Evolutionary conservation across 1,140 invertebrate species (phyloP).

Genomic region (Muscidifurax raptorellus): DNA sequence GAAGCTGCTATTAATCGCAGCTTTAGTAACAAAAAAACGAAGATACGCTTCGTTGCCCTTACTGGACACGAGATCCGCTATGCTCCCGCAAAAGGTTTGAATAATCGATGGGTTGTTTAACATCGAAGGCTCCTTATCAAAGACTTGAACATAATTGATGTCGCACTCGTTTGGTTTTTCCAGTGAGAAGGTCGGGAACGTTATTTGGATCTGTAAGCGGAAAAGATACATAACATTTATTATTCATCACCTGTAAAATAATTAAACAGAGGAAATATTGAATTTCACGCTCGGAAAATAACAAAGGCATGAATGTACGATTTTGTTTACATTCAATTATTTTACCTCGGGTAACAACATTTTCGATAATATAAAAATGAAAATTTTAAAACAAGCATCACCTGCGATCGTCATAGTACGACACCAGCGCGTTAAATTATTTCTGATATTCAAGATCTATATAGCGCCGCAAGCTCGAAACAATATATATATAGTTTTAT

Average conservation of each 20-base stretch:
- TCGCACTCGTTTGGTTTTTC: constrained; percentile 88
- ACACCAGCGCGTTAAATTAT: too few relatives aligned
- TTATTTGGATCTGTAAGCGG: constrained; percentile 82
- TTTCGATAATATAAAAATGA: too few relatives aligned
- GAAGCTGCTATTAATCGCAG: constrained; percentile 82
- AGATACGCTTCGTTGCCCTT: constrained; percentile 81
- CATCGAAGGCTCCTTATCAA: constrained; percentile 81
- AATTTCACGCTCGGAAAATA: too few relatives aligned
- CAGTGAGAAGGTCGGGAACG: constrained; percentile 82
- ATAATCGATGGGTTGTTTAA: constrained; percentile 72
- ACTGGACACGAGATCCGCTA: constrained; percentile 82
- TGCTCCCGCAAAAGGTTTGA: constrained; percentile 87
- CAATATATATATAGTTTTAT: too few relatives aligned
- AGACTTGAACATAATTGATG: constrained; percentile 88
- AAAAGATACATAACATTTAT: constrained; percentile 54
- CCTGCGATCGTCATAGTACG: too few relatives aligned
- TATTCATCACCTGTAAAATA: too few relatives aligned
- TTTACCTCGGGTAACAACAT: too few relatives aligned
- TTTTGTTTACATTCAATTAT: too few relatives aligned
- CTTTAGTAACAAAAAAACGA: constrained; percentile 82
- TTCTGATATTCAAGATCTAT: too few relatives aligned
- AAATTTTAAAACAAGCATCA: too few relatives aligned
- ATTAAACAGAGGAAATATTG: background rate
- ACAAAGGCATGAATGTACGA: too few relatives aligned
- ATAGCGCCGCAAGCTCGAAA: too few relatives aligned